Evolutionary conservation across 1,140 invertebrate genomes (phyloP).

Genomic region (Halyomorpha halys): DNA sequence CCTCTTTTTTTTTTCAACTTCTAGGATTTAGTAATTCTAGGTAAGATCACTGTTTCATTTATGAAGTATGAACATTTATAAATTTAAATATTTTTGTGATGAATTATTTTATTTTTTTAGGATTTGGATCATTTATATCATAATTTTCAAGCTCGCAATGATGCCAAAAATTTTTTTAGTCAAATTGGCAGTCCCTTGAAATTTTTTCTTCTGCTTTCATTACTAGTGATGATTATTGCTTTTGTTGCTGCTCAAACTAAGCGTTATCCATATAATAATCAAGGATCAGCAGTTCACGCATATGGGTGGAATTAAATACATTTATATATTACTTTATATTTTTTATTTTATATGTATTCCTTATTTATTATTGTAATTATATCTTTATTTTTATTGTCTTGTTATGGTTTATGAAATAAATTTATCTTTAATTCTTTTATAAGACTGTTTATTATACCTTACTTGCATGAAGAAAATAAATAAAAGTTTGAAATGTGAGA

Average conservation of each 20-base stretch:
- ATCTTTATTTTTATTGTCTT: not conserved
- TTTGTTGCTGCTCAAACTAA: constrained; percentile 26
- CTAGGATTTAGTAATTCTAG: too few species aligned
- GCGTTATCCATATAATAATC: constrained; percentile 10
- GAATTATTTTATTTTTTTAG: constrained; percentile 24
- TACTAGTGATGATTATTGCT: constrained; percentile 26
- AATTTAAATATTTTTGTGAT: not conserved
- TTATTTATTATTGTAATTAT: constrained; percentile 1
- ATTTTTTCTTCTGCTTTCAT: constrained; percentile 24
- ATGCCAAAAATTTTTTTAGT: constrained; percentile 28
- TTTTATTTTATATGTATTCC: not conserved
- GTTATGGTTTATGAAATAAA: not conserved
- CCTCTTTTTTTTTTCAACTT: too few species aligned
- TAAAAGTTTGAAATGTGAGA: too few species aligned
- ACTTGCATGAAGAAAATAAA: too few species aligned
- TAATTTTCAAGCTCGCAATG: constrained; percentile 27
- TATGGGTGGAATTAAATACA: constrained; percentile 14
- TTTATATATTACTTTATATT: constrained; percentile 1
- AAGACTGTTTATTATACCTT: too few species aligned
- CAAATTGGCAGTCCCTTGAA: constrained; percentile 26
- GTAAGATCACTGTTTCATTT: too few species aligned
- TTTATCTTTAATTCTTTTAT: too few species aligned
- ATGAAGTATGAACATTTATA: not conserved
- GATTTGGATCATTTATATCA: constrained; percentile 29
- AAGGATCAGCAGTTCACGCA: not conserved